Evolutionary conservation across 2,888 invertebrate genomes (phyloP), one percentile per base, ranked within the genome.

Genomic region (Lamproptera curius): DNA sequence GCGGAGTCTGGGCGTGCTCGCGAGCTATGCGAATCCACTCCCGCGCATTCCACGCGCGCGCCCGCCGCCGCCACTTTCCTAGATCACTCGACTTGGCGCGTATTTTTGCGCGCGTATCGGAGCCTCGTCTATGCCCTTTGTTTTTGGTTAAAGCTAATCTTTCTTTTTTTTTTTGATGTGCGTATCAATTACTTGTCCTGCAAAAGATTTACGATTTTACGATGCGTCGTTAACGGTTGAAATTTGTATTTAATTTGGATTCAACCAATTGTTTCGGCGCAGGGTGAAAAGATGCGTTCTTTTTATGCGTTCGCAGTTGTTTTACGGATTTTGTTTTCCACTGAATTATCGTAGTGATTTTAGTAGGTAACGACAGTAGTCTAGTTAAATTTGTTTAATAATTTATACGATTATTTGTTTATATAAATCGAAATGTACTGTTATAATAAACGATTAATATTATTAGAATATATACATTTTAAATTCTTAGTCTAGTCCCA

Each of bases 31-130:
- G 77, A 59, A 62, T 84, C 84, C 77, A 78, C 81, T 79, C 85
- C 81, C 65, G 84, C 84, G 84, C 86, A 85, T 84, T 79, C 85
- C 79, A 82, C 64, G 66, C 82, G 77, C 65, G 79, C 74, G 65
- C 79, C 73, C 63, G 78, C 60, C 65, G 77, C 73, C 68, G 83
- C 84, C 84, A 85, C 83, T 74, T 73, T 84, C 72, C 70, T 68
- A 69, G 70, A 72, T 65, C 59, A 67, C 65, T 70, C 65, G 63
- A 61, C 55, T 52, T 55, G n/a, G 10, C 31, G 38, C 15, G 28
- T 39, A 34, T 26, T 43, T 39, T 35, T 34, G 17, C 39, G 39
- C 43, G 14, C 38, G 10, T 34, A 41, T 46, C 28, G 16, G 26
- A 40, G 4, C 4, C 20, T 20, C 20, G 20, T 33, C 39, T 20